Conservation (phyloP, 2,888 invertebrate genomes). For the Orchesellides sinensis region DNA sequence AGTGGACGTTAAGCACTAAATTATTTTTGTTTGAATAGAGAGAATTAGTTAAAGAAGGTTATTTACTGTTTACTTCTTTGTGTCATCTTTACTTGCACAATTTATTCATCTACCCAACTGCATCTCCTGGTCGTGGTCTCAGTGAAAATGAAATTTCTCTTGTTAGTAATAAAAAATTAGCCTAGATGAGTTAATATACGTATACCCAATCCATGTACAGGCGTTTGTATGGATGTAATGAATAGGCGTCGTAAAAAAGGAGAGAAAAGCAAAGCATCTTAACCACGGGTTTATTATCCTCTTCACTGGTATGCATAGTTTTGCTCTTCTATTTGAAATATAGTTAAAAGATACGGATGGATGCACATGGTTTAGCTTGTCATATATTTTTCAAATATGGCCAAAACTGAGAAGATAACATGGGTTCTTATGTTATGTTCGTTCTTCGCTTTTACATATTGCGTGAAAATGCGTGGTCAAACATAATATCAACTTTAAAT, state of each 20-base stretch:
- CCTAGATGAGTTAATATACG: too few relatives aligned
- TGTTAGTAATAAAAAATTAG: background rate
- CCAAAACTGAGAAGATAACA: conserved; percentile 3
- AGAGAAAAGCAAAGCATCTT: background rate
- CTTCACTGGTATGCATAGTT: conserved; percentile 13
- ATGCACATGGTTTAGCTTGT: conserved; percentile 53
- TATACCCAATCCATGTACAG: background rate
- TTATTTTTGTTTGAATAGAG: conserved; percentile 1
- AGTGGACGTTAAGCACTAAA: too few relatives aligned
- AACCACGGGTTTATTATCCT: conserved; percentile 20
- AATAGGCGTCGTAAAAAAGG: background rate
- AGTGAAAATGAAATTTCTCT: conserved; percentile 1
- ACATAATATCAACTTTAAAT: too few relatives aligned
- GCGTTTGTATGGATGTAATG: background rate
- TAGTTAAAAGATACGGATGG: conserved; percentile 23
- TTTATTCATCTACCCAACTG: background rate
- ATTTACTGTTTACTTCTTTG: background rate
- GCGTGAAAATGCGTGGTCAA: too few relatives aligned
- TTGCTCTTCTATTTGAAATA: conserved; percentile 12
- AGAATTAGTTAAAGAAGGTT: background rate
- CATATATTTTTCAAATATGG: too few relatives aligned
- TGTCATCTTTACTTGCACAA: background rate
- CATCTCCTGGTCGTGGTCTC: background rate
- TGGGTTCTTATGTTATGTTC: too few relatives aligned
- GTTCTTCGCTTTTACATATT: too few relatives aligned